Percentiles rank a stretch among this genome's conserved stretches.
Evolutionary conservation across 1,140 invertebrate genomes (phyloP).

Genomic region (Bacillus rossius): DNA sequence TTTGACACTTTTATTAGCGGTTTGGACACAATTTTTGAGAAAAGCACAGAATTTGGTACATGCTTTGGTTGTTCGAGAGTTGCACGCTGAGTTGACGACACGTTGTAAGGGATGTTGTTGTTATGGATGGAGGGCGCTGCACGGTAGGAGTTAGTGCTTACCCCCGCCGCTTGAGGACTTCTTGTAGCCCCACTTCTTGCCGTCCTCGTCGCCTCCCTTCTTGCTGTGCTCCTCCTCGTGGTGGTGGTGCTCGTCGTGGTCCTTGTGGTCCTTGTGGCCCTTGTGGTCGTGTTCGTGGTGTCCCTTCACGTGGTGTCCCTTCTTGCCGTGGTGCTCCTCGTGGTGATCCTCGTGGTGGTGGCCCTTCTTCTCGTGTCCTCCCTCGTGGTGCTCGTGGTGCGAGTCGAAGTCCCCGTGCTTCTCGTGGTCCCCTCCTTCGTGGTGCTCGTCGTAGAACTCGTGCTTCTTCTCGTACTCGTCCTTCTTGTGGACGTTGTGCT

Average conservation of each 20-base stretch:
- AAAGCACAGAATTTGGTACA: too few species aligned
- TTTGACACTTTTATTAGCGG: too few species aligned
- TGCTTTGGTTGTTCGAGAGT: too few species aligned
- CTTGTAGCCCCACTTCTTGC: not conserved
- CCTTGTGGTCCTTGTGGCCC: conserved; percentile 48
- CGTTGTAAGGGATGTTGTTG: too few species aligned
- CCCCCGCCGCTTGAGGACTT: not conserved
- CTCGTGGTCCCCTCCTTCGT: conserved; percentile 17
- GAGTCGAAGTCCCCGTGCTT: conserved; percentile 17
- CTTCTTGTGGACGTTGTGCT: conserved; percentile 65
- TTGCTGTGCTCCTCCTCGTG: conserved; percentile 38
- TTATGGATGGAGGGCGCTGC: too few species aligned
- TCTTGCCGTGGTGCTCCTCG: conserved; percentile 51
- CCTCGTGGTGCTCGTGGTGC: conserved; percentile 14
- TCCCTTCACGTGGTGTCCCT: conserved; percentile 49
- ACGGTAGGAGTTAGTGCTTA: not conserved
- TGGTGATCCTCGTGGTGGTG: conserved; percentile 35
- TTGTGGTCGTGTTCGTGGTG: conserved; percentile 48
- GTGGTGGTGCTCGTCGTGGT: conserved; percentile 43
- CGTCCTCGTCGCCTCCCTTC: not conserved
- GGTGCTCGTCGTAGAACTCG: conserved; percentile 22
- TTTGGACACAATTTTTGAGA: too few species aligned
- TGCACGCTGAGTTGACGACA: too few species aligned
- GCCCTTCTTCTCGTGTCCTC: conserved; percentile 40
- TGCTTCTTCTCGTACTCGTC: conserved; percentile 52